Conservation (phyloP, 2,797 vertebrate species). For the Morelia viridis region DNA sequence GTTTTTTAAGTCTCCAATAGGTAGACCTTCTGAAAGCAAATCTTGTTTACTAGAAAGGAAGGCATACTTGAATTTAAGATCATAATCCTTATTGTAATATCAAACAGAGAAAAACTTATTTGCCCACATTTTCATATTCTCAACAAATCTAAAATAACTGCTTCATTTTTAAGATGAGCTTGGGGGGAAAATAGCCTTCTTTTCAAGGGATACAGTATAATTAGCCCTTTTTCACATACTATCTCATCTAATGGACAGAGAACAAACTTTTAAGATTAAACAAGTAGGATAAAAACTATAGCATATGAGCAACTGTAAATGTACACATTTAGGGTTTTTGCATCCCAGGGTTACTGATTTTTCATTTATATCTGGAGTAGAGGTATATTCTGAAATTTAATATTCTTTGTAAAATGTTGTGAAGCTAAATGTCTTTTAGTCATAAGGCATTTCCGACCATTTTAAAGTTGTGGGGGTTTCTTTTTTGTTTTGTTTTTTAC, state of each 20-base stretch:
- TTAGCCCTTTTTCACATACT: background rate
- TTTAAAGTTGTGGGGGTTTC: background rate
- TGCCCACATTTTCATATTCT: background rate
- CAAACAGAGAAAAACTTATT: background rate
- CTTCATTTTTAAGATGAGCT: background rate
- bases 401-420: slow-evolving; percentile 11
- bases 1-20: background rate
- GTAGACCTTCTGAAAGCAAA: background rate
- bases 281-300: slow-evolving; percentile 15
- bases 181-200: background rate
- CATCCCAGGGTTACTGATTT: accelerated
- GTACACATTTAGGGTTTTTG: slow-evolving; percentile 7
- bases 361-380: slow-evolving; percentile 10
- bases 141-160: background rate
- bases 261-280: slow-evolving; percentile 14
- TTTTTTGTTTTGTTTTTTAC: background rate
- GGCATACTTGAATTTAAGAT: background rate
- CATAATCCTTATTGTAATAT: background rate
- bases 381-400: slow-evolving; percentile 7
- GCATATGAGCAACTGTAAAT: slow-evolving; percentile 22
- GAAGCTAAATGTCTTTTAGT: background rate
- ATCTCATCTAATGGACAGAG: slow-evolving; percentile 3
- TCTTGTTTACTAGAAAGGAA: background rate
- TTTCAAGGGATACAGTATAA: background rate
- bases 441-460: background rate